phyloP scores from a whole-genome alignment of 2,113 vertebrate genomes.

The Embiotoca jacksoni region DNA sequence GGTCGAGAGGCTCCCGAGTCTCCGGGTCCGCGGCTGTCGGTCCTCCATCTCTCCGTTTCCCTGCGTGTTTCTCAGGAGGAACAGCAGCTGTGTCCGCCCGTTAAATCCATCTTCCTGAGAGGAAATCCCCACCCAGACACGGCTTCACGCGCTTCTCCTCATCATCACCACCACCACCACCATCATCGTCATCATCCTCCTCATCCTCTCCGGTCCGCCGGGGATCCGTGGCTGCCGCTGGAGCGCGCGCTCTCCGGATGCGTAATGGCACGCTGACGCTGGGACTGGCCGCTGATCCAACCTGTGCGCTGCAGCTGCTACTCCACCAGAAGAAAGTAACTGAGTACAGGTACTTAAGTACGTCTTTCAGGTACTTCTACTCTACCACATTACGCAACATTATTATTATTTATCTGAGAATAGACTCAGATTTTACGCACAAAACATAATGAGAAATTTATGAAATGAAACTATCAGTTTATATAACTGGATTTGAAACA shows the following conservation, averaged over 20 bases:
- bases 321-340: no score
- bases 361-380: no score
- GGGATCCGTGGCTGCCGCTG: constrained; percentile 1
- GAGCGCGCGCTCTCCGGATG: constrained; percentile 49
- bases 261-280: constrained; percentile 16
- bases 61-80: constrained; percentile 22
- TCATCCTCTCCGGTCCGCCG: background rate
- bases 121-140: background rate
- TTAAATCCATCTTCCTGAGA: constrained; percentile 2
- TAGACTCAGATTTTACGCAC: no score
- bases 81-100: background rate
- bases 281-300: no score
- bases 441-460: no score
- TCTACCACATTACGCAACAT: no score
- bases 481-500: no score
- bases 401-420: no score
- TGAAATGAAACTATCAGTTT: no score
- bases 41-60: constrained; percentile 54
- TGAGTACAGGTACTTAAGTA: no score
- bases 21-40: constrained; percentile 23
- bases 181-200: background rate
- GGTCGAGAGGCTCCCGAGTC: constrained; percentile 56
- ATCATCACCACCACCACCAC: background rate
- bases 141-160: constrained; percentile 29
- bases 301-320: no score